Evolutionary conservation across 2,113 vertebrate species (phyloP), one percentile per base, ranked within the genome.

Genomic region (Etheostoma cragini): DNA sequence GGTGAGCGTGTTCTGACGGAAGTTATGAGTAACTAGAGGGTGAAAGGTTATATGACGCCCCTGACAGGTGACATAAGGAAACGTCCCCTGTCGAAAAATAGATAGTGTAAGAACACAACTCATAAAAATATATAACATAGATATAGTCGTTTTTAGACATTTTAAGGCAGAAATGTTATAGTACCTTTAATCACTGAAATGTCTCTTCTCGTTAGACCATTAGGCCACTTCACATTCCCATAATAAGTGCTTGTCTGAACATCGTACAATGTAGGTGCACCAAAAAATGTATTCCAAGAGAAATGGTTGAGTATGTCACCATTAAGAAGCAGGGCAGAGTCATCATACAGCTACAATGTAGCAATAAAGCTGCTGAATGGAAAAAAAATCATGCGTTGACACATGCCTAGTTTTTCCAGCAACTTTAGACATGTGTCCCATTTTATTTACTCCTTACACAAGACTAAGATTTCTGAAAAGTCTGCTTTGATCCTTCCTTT

Each of bases 401-500:
- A 69, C 64, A 73, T 8, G 10, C 45, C 33, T 52, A 22, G 4
- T 72, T 71, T 85, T 61, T 42, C 38, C 50, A 60, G 45, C 12
- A 11, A 75, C 56, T 21, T 7, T 49, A 42, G 60, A 67, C 22
- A 14, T 73, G 33, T 65, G 54, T 72, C 64, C 64, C 17, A 46
- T 54, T 86, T 78, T 38, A 49, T 17, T 66, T 30, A 53, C 17
- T 57, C 46, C 24, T 38, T 52, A 26, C 26, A 26, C 19, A 2
- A 47, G 50, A 26, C 66, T 46, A 35, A 82, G 19, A 58, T 17
- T 47, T 53, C 42, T 54, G 46, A 67, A 84, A 74, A 76, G 45
- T 80, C 76, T 3, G 16, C 17, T 60, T 60, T 83, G 47, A 82
- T 65, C 24, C 19, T 24, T 73, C 8, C 26, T 38, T 82, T 33